Evolutionary conservation across 2,888 invertebrate genomes (phyloP), one percentile per base, ranked within the genome.

Genomic region (Adela reaumurella): DNA sequence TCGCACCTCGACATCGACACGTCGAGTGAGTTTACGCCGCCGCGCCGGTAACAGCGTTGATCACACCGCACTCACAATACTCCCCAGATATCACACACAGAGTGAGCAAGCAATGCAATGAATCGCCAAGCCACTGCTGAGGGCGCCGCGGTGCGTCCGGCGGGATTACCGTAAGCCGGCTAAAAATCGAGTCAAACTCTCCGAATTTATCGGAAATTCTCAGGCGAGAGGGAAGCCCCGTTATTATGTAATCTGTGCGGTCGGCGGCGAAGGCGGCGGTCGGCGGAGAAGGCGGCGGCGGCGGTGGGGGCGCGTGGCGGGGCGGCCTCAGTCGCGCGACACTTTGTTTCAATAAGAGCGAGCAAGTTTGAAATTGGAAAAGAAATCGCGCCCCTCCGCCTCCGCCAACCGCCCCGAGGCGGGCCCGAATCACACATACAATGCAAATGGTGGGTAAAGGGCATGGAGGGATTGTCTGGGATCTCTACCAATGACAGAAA

Each of bases 301-400:
- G n/a, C n/a, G n/a, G n/a, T n/a, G n/a, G n/a, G n/a, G n/a, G n/a
- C n/a, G n/a, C n/a, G n/a, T n/a, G n/a, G n/a, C n/a, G n/a, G n/a
- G n/a, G n/a, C n/a, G 35, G 35, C 11, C 35, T 35, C 35, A 14
- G 11, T 35, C 35, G 11, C 24, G 24, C 35, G 35, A 35, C 35
- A 35, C 35, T 35, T 35, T 35, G 35, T 35, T 35, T 35, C 35
- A 35, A 35, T 35, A 35, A 71, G 70, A 62, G 62, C 58, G 65
- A 65, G 67, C 65, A 70, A 72, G 66, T 70, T 68, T 55, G 65
- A 68, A 74, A 72, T 73, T 70, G 71, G 65, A 69, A 67, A 67
- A 72, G 66, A 63, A 74, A 64, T 68, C 65, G 65, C 60, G 24
- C 43, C 42, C 19, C 61, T 61, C 60, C 61, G 62, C 58, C 61